Percentiles rank a stretch among this genome's conserved stretches.
These are phyloP conservation scores for Octodon degus DNA, from an alignment of 2,113 vertebrate genomes.

Conservation along the genomic window DNA sequence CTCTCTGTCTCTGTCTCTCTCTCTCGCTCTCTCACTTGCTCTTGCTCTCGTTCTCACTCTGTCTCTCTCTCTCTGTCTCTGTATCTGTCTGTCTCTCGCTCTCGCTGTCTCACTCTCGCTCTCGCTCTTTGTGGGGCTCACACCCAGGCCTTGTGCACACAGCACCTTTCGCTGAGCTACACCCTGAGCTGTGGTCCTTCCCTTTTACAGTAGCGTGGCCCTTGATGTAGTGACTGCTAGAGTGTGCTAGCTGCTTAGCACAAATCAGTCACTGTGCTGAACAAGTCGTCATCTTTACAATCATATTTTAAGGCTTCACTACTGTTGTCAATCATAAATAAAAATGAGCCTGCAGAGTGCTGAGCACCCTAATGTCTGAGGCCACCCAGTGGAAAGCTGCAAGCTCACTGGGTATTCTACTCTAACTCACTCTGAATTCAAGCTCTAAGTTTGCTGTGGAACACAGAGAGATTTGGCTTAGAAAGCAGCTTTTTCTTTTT, in stretches of 20 bases:
- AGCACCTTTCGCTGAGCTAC: background rate
- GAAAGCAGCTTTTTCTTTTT: background rate
- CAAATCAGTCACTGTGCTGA: background rate
- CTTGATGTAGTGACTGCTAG: background rate
- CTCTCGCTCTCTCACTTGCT: too few species aligned
- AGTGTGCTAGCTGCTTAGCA: background rate
- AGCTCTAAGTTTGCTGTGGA: background rate
- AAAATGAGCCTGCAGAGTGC: conserved; percentile 40
- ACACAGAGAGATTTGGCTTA: background rate
- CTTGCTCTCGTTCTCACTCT: too few species aligned
- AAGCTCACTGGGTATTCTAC: background rate
- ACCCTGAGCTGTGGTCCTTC: background rate
- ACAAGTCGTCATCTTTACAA: background rate
- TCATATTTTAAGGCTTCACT: background rate
- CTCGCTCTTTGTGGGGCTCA: background rate
- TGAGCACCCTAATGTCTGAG: background rate
- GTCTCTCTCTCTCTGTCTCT: too few species aligned
- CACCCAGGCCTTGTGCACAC: background rate
- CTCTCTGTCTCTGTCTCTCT: too few species aligned
- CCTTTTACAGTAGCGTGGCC: background rate
- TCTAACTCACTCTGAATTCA: background rate
- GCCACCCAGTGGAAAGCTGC: background rate
- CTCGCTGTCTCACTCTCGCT: background rate
- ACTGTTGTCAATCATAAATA: background rate
- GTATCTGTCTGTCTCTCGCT: too few species aligned